A percentile compares a stretch with the other conserved stretches of the same genome.
Conservation (phyloP, 2,888 invertebrate genomes). For the Drymonia ruficornis region DNA sequence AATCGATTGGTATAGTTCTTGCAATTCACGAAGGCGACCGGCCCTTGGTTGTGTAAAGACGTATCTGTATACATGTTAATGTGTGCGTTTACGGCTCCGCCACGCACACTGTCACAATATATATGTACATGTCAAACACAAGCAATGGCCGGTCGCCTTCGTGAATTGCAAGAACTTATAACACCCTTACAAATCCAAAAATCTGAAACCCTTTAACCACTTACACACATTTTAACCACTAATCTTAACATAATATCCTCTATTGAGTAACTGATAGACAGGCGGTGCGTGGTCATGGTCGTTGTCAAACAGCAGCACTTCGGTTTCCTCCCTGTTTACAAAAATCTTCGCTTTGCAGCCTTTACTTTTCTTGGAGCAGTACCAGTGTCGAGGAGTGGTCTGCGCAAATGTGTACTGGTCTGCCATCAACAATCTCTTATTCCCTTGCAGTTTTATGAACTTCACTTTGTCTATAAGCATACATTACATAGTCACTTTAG, state of each 20-base stretch:
- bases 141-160: no score
- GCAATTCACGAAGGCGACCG: no score
- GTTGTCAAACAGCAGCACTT: slow-evolving; percentile 32
- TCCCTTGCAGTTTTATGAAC: slow-evolving; percentile 45
- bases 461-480: slow-evolving; percentile 41
- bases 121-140: no score
- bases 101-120: no score
- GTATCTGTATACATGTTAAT: no score
- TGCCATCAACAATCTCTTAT: slow-evolving; percentile 53
- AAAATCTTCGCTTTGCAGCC: slow-evolving; percentile 59
- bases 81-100: no score
- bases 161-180: no score
- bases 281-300: slow-evolving; percentile 55
- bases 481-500: background rate
- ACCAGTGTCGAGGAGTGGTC: slow-evolving; percentile 48
- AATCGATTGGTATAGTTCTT: no score
- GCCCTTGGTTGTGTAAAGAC: no score
- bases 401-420: slow-evolving; percentile 57
- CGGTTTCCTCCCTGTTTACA: slow-evolving; percentile 38
- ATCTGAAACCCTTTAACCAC: no score
- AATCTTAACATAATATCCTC: slow-evolving; percentile 48
- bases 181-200: no score
- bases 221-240: background rate
- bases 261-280: slow-evolving; percentile 26
- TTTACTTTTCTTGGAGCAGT: slow-evolving; percentile 59